These are phyloP conservation scores for Pedionomus torquatus DNA, from an alignment of 2,113 vertebrate genomes.

Conservation along the genomic window DNA sequence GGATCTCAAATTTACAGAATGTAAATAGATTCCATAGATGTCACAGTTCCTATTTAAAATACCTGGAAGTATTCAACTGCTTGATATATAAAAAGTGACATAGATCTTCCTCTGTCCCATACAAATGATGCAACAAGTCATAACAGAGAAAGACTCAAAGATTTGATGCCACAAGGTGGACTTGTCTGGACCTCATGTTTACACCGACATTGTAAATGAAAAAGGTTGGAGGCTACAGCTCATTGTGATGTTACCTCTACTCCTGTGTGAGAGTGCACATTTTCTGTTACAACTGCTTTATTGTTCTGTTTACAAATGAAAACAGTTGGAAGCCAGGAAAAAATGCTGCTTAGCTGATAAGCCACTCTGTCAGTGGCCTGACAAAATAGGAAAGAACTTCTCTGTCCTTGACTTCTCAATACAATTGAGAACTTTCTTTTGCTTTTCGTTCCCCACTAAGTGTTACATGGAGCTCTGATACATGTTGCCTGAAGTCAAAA, in stretches of 20 bases:
- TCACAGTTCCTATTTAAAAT: neutral
- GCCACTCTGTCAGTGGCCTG: neutral
- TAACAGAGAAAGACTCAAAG: neutral
- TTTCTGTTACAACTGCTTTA: neutral
- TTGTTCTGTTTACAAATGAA: slow-evolving; percentile 14
- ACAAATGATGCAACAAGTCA: neutral
- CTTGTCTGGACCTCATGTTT: neutral
- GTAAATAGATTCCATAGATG: neutral
- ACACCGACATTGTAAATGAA: neutral
- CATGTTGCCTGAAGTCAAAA: neutral
- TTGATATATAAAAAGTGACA: neutral
- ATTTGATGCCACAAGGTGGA: neutral
- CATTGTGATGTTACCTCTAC: neutral
- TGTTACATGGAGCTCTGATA: neutral
- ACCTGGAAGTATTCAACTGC: neutral
- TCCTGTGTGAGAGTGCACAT: neutral
- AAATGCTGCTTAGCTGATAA: neutral
- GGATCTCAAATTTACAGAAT: neutral
- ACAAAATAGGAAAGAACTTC: neutral
- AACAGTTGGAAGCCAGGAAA: slow-evolving; percentile 14
- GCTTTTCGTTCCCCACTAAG: neutral
- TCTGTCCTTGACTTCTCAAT: slow-evolving; percentile 5
- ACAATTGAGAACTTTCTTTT: neutral
- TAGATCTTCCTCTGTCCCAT: neutral
- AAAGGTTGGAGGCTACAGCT: neutral